Evolutionary conservation across 2,888 invertebrate species (phyloP).

Genomic region (Ceraclea dissimilis): DNA sequence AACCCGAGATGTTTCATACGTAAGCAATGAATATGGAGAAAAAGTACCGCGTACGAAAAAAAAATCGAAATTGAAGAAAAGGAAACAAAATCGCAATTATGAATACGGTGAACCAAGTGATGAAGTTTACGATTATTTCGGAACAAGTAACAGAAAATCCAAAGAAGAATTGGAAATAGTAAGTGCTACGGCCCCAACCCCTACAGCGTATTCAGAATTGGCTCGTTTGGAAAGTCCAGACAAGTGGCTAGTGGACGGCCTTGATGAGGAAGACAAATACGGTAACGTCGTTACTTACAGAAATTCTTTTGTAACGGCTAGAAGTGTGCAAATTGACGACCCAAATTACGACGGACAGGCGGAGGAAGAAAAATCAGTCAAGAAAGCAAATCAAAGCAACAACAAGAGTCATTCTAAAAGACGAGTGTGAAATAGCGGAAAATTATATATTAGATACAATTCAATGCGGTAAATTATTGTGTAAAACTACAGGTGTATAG

Average conservation of each 20-base stretch:
- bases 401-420: background rate
- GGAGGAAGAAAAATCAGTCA: background rate
- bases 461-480: background rate
- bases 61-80: conserved; percentile 22
- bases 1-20: conserved; percentile 13
- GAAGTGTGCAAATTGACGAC: conserved; percentile 37
- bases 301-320: conserved; percentile 38
- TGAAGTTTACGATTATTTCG: conserved; percentile 38
- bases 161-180: conserved; percentile 37
- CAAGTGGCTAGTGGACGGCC: conserved; percentile 28
- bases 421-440: background rate
- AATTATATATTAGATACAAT: background rate
- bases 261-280: conserved; percentile 32
- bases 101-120: conserved; percentile 26
- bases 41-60: conserved; percentile 10
- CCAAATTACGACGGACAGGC: conserved; percentile 27
- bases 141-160: conserved; percentile 36
- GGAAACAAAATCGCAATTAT: background rate
- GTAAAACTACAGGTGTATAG: background rate
- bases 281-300: conserved; percentile 37
- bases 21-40: conserved; percentile 26
- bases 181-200: conserved; percentile 35
- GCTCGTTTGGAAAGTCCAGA: conserved; percentile 28
- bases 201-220: conserved; percentile 31
- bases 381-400: background rate